These are phyloP conservation scores for Gasterosteus nipponicus DNA, from an alignment of 2,113 vertebrate genomes.

Conservation along the genomic window DNA sequence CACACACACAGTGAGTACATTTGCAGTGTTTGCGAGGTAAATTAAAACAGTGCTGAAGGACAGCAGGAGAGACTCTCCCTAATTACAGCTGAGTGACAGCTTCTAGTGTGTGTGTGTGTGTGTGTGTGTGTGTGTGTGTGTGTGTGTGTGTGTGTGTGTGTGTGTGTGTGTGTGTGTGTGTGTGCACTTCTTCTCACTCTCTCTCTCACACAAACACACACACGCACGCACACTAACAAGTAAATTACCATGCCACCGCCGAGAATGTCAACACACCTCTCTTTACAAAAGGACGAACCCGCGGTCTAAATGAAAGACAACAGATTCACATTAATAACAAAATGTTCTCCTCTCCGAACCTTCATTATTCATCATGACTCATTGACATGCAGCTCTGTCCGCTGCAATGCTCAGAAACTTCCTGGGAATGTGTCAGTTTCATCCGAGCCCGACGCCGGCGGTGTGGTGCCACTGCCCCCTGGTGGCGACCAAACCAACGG, in stretches of 20 bases:
- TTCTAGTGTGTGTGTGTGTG: constrained; percentile 26
- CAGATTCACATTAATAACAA: constrained; percentile 70
- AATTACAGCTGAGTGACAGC: constrained; percentile 71
- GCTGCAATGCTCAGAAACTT: constrained; percentile 49
- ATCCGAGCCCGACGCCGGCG: constrained; percentile 13
- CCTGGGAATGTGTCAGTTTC: constrained; percentile 41
- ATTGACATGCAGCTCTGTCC: constrained; percentile 64
- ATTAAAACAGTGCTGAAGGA: constrained; percentile 58
- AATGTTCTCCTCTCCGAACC: constrained; percentile 56
- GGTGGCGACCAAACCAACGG: constrained; percentile 45
- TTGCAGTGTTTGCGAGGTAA: constrained; percentile 61
- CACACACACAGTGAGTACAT: constrained; percentile 22
- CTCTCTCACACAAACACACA: constrained; percentile 9
- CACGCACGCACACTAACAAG: constrained; percentile 16
- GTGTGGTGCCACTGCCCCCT: constrained; percentile 73
- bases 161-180: constrained; percentile 15
- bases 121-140: too few relatives aligned
- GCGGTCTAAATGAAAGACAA: constrained; percentile 71
- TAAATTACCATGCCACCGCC: constrained; percentile 50
- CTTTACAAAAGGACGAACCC: constrained; percentile 64
- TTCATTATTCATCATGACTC: constrained; percentile 71
- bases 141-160: too few relatives aligned
- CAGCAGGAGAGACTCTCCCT: constrained; percentile 55
- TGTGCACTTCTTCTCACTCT: constrained; percentile 27
- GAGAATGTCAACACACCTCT: constrained; percentile 68